Evolutionary conservation across 2,888 invertebrate species (phyloP).

Genomic region (Leptura quadrifasciata): DNA sequence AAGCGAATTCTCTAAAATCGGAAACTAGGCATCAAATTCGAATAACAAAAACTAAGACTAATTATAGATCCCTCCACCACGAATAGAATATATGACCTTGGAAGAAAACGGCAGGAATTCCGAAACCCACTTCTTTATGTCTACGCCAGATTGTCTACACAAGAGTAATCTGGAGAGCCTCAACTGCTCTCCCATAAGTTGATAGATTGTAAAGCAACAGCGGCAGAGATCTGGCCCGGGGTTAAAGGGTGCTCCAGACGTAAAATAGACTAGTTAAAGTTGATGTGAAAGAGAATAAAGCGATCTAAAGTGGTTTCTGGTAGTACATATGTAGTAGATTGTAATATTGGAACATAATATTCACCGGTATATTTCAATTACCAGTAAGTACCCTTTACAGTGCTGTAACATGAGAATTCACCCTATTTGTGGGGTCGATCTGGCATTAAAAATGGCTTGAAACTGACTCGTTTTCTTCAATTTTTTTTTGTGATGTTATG

Average conservation of each 20-base stretch:
- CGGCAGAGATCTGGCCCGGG: constrained; percentile 11
- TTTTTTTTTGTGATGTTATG: no score
- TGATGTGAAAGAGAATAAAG: background rate
- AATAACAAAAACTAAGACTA: background rate
- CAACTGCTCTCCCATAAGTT: constrained; percentile 2
- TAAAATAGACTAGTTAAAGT: background rate
- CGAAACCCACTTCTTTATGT: constrained; percentile 2
- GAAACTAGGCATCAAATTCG: no score
- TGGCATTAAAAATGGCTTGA: no score
- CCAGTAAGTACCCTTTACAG: no score
- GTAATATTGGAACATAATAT: no score
- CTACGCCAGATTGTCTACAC: constrained; percentile 15
- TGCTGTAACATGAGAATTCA: no score
- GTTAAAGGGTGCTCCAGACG: constrained; percentile 11
- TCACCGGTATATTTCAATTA: no score
- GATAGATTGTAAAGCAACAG: constrained; percentile 22
- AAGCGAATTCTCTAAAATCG: background rate
- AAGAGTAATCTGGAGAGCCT: background rate
- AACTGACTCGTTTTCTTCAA: no score
- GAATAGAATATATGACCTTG: constrained; percentile 2
- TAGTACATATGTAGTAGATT: no score
- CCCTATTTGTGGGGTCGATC: no score
- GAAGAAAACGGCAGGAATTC: background rate
- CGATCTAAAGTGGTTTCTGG: background rate
- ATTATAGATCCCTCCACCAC: background rate